Percentiles rank a stretch among this genome's conserved stretches.
These are phyloP conservation scores for Cataglyphis cursor DNA, from an alignment of 2,888 invertebrate species.

Conservation along the genomic window DNA sequence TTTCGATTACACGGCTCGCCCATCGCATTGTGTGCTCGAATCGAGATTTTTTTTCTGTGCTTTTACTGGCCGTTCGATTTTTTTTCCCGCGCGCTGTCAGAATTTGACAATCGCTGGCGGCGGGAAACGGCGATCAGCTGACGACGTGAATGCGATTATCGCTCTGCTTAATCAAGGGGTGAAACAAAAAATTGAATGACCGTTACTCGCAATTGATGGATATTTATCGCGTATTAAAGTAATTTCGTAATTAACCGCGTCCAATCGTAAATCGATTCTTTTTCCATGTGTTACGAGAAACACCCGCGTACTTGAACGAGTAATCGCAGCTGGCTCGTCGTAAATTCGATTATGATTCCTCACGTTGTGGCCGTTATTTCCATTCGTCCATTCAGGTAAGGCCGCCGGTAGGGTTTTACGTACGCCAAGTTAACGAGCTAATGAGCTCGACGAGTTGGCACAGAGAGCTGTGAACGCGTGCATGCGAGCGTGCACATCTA, in stretches of 20 bases:
- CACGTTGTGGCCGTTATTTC: conserved; percentile 38
- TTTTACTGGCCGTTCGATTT: background rate
- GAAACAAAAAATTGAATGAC: conserved; percentile 18
- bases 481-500: conserved; percentile 17
- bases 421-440: conserved; percentile 56
- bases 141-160: background rate
- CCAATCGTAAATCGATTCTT: conserved; percentile 12
- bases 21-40: conserved; percentile 30
- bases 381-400: conserved; percentile 41
- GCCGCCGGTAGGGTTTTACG: conserved; percentile 12
- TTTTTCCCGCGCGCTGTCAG: background rate
- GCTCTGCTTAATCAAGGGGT: background rate
- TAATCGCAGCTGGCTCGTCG: conserved; percentile 12
- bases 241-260: conserved; percentile 15
- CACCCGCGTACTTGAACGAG: conserved; percentile 26
- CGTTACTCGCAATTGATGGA: background rate
- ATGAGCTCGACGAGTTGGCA: conserved; percentile 77
- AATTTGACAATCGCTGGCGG: conserved; percentile 14
- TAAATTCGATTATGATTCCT: conserved; percentile 50
- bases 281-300: conserved; percentile 7
- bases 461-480: conserved; percentile 41
- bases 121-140: background rate
- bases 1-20: conserved; percentile 46
- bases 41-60: background rate
- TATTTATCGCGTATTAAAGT: background rate